Evolutionary conservation across 1,140 invertebrate genomes (phyloP), one percentile per base, ranked within the genome.

Genomic region (Pogonognathellus flavescens): DNA sequence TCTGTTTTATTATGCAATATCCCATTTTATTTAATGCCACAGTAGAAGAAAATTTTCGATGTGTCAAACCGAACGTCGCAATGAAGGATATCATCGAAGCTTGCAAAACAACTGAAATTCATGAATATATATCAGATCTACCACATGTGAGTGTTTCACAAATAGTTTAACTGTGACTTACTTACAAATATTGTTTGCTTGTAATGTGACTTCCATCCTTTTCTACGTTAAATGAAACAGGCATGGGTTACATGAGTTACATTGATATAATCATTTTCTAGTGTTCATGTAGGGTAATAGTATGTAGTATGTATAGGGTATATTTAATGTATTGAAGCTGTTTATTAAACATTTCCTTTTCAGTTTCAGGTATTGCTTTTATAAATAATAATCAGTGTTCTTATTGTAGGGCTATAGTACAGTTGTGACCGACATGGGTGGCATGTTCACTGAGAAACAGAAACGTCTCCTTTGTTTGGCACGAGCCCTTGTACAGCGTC

Each of bases 1-100:
- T 98, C 84, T 95, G 95, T 16, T 93, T 94, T 84, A 96, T 98
- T 14, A 94, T 95, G 90, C 93, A 94, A 91, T 94, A 92, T 62
- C 91, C 91, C 0, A 89, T 90, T 22, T 86, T 92, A 10, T 92
- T 92, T 85, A 89, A 88, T 5, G 88, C 87, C 20, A 90, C 90
- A 14, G 91, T 92, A n/a, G 89, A 81, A 1, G 89, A 90, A 80
- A 92, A 92, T 81, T 89, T 92, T 59, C 62, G 88, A 80, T 90
- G 90, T 80, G 91, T 91, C 2, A 87, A 87, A 52, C 84, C 85
- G 16, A 86, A 88, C 18, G 89, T 88, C 0, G 89, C 90, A 72
- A 90, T 92, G 25, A 90, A 91, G 8, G 87, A 89, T n/a, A 91
- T 94, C 8, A 91, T 93, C 7, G 90, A 90, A 1, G 94, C 93